Conservation (phyloP, 2,888 invertebrate species). For the Nebria brevicollis region DNA sequence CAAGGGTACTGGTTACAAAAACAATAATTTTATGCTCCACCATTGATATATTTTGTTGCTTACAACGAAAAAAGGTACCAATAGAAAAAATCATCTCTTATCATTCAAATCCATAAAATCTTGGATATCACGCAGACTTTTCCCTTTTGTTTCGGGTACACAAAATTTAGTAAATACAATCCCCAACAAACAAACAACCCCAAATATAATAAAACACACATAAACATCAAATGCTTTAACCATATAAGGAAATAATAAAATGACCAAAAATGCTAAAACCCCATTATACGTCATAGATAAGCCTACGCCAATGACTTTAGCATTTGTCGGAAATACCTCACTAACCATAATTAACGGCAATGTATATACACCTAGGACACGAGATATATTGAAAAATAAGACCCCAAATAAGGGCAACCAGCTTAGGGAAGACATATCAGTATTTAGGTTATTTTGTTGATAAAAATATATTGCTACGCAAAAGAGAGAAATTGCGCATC, state of each 20-base stretch:
- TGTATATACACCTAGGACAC: slow-evolving; percentile 70
- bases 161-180: slow-evolving; percentile 67
- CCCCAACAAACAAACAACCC: slow-evolving; percentile 66
- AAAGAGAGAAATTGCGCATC: slow-evolving; percentile 67
- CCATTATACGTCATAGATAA: slow-evolving; percentile 69
- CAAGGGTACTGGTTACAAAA: too few species aligned
- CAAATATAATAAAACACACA: slow-evolving; percentile 70
- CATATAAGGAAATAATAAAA: slow-evolving; percentile 70
- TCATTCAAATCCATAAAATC: slow-evolving; percentile 62
- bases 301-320: slow-evolving; percentile 71
- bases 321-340: slow-evolving; percentile 72
- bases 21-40: too few species aligned
- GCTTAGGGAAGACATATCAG: slow-evolving; percentile 61
- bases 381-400: slow-evolving; percentile 68
- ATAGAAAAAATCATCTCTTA: not conserved
- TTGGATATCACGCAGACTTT: slow-evolving; percentile 71
- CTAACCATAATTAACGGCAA: slow-evolving; percentile 72
- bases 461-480: slow-evolving; percentile 67
- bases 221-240: slow-evolving; percentile 68
- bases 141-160: slow-evolving; percentile 73
- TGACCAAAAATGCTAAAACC: slow-evolving; percentile 67
- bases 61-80: too few species aligned
- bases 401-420: slow-evolving; percentile 68
- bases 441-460: slow-evolving; percentile 62
- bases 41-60: too few species aligned